Evolutionary conservation across 30 jellyfish, hydroid and myxozoan species (phyloP), one percentile per base, ranked within the genome.

Genomic region (Pseudorhiza aurosa): DNA sequence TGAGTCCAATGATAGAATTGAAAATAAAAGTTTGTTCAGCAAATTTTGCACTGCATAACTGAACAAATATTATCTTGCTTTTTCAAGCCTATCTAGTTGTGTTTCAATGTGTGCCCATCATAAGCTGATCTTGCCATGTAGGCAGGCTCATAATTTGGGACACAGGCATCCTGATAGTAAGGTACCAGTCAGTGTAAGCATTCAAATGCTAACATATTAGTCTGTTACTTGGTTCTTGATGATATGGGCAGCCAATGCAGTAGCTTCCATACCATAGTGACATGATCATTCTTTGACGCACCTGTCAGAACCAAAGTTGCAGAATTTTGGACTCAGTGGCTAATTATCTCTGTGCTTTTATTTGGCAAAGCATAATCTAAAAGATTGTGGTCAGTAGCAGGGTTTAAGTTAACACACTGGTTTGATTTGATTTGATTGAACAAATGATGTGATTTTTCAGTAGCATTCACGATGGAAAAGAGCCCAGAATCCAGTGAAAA

Each of bases 111-210:
- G 69, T 55, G 19, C 10, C 32, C 69, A 18, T 55, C 69, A 25
- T 24, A 55, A 10, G 32, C 69, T 25, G 32, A 55, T 25, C 26
- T 55, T 19, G 24, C 19, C 26, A 55, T 17, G 69, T 9, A 24
- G 69, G 69, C 69, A 8, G 69, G 69, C 69, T 55, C 69, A 55
- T 55, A 55, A 10, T 55, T 55, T 55, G 69, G 69, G 32, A 55
- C 69, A 19, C 10, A 24, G 32, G 32, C 69, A 10, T 55, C 26
- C 69, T 8, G 69, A 55, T 55, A 55, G n/a, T n/a, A n/a, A n/a
- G n/a, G n/a, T 19, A 25, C 22, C 24, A 19, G 19, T 55, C 69
- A 10, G 69, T 55, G 69, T 55, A 55, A 55, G 19, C 69, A 55
- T 55, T 55, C 19, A 24, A 55, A 55, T 8, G 69, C 69, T 8